Conservation (phyloP, 2,888 invertebrate species). For the Apamea monoglypha region DNA sequence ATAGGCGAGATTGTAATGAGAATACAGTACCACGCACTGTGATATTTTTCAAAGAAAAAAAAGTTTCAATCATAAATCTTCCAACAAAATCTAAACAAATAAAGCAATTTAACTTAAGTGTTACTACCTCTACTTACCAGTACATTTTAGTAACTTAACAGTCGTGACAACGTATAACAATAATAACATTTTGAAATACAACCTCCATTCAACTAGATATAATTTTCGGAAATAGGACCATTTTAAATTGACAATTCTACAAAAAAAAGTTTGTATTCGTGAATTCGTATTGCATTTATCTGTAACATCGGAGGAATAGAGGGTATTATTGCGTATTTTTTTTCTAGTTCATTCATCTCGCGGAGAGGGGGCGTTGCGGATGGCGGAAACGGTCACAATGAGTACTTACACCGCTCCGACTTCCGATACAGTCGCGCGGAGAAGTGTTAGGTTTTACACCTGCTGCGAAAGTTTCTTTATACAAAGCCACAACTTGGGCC, state of each 20-base stretch:
- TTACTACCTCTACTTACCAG: conserved; percentile 1
- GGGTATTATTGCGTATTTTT: conserved; percentile 36
- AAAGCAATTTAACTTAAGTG: conserved; percentile 9
- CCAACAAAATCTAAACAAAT: conserved; percentile 1
- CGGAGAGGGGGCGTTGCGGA: conserved; percentile 70
- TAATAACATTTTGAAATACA: conserved; percentile 16
- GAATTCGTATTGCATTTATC: conserved; percentile 50
- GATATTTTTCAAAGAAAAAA: background rate
- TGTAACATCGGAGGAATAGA: conserved; percentile 49
- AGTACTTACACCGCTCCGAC: conserved; percentile 77
- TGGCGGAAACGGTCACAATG: conserved; percentile 87
- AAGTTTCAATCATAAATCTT: conserved; percentile 28
- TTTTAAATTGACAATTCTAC: background rate
- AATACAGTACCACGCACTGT: too few species aligned
- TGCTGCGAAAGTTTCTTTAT: conserved; percentile 19
- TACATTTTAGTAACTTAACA: background rate
- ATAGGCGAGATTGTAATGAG: too few species aligned
- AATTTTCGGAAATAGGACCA: conserved; percentile 12
- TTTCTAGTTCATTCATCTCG: conserved; percentile 76
- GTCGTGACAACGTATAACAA: background rate
- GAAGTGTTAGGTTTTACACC: conserved; percentile 57
- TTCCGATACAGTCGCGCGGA: conserved; percentile 83
- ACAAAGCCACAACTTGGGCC: too few species aligned
- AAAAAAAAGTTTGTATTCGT: conserved; percentile 10
- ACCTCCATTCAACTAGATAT: conserved; percentile 14